Conservation (phyloP, 2,888 invertebrate species). For the Cylindroiulus punctatus region DNA sequence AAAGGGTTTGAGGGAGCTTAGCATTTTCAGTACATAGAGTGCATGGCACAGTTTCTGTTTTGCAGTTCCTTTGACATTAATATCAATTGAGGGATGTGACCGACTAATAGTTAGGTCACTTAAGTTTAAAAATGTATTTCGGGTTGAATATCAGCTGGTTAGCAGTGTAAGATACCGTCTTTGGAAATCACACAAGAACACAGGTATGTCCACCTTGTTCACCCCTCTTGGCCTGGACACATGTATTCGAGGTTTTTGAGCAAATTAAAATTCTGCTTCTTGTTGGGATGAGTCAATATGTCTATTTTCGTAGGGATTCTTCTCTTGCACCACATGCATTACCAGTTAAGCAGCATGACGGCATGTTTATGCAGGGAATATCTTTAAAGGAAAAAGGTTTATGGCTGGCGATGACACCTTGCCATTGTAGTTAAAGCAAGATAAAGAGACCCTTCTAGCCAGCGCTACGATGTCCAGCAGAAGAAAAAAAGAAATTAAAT, state of each 20-base stretch:
- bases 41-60: not conserved
- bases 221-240: conserved; percentile 23
- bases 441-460: not conserved
- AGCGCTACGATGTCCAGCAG: not conserved
- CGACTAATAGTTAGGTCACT: not conserved
- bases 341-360: conserved; percentile 20
- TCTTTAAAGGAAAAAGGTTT: conserved; percentile 15
- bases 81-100: not conserved
- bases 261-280: not conserved
- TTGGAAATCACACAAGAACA: not conserved
- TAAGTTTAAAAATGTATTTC: not conserved
- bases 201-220: not conserved
- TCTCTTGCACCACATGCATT: conserved; percentile 7
- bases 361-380: conserved; percentile 42
- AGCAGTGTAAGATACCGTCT: not conserved
- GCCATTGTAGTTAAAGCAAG: conserved; percentile 13
- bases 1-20: too few species aligned
- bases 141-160: not conserved
- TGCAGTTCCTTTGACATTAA: not conserved
- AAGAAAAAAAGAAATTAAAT: not conserved
- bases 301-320: conserved; percentile 6
- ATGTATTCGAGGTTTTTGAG: not conserved
- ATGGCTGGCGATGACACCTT: conserved; percentile 38
- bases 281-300: not conserved
- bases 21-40: too few species aligned